Evolutionary conservation across 2,113 vertebrate species (phyloP).

Genomic region (Romanogobio albipinnatus): DNA sequence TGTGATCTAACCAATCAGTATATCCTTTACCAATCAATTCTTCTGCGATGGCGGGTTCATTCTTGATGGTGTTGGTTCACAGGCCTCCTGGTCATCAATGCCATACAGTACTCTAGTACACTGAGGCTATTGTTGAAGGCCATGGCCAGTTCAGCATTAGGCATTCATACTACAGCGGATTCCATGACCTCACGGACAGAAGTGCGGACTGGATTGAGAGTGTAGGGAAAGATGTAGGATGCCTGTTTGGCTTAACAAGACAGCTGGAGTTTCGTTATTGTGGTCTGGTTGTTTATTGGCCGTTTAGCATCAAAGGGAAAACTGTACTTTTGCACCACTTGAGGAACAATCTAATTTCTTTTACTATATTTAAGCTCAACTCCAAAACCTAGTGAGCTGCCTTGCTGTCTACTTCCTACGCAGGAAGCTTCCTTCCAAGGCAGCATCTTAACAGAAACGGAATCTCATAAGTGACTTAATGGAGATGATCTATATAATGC

Average conservation of each 20-base stretch:
- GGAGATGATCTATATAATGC: no score
- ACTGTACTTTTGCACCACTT: not conserved
- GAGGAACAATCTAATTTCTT: conserved; percentile 27
- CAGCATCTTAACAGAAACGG: not conserved
- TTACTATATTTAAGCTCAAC: not conserved
- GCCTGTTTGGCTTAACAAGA: conserved; percentile 20
- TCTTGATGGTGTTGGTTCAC: not conserved
- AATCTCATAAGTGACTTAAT: not conserved
- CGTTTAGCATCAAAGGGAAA: not conserved
- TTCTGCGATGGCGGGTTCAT: not conserved
- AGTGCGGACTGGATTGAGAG: conserved; percentile 44
- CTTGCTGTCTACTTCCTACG: not conserved
- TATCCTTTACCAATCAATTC: conserved; percentile 10
- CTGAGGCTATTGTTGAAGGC: conserved; percentile 68
- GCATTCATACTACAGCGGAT: conserved; percentile 58
- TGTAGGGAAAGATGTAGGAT: conserved; percentile 42
- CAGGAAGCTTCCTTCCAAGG: not conserved
- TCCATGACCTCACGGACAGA: conserved; percentile 58
- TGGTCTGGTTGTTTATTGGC: conserved; percentile 25
- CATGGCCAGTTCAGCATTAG: conserved; percentile 60
- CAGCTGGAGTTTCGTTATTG: conserved; percentile 37
- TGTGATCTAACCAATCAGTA: not conserved
- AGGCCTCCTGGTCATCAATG: conserved; percentile 61
- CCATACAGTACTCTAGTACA: conserved; percentile 57
- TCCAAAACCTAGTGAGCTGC: not conserved